Evolutionary conservation across 2,797 vertebrate species (phyloP).

Genomic region (Ibycter americanus): DNA sequence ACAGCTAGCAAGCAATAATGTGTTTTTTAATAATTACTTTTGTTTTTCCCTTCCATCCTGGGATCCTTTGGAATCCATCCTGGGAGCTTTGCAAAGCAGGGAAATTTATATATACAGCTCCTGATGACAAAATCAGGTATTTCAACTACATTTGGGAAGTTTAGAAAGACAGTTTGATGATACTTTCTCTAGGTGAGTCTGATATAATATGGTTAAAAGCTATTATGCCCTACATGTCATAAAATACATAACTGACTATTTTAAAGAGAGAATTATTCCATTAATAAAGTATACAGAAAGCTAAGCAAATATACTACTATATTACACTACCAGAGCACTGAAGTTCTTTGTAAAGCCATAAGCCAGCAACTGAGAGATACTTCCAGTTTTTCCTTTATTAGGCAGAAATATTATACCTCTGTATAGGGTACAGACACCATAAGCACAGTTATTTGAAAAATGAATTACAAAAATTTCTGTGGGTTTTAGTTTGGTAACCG

Average conservation of each 20-base stretch:
- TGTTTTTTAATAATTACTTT: not conserved
- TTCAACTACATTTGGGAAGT: not conserved
- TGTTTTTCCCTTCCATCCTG: not conserved
- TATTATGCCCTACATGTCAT: not conserved
- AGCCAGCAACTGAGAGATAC: not conserved
- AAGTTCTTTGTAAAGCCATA: not conserved
- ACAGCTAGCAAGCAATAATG: not conserved
- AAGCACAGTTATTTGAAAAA: not conserved
- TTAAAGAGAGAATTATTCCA: not conserved
- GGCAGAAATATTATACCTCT: not conserved
- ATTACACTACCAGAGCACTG: not conserved
- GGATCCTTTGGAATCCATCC: not conserved
- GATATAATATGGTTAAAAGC: not conserved
- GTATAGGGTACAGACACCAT: not conserved
- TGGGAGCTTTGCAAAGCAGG: not conserved
- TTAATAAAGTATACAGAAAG: not conserved
- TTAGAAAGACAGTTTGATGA: not conserved
- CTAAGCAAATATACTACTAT: not conserved
- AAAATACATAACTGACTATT: not conserved
- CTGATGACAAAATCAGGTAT: not conserved
- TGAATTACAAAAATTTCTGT: not conserved
- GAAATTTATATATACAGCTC: not conserved
- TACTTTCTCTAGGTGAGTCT: not conserved
- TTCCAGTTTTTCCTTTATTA: not conserved
- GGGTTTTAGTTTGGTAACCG: not conserved